Evolutionary conservation across 2,797 vertebrate species (phyloP).

Genomic region (Lateolabrax maculatus): DNA sequence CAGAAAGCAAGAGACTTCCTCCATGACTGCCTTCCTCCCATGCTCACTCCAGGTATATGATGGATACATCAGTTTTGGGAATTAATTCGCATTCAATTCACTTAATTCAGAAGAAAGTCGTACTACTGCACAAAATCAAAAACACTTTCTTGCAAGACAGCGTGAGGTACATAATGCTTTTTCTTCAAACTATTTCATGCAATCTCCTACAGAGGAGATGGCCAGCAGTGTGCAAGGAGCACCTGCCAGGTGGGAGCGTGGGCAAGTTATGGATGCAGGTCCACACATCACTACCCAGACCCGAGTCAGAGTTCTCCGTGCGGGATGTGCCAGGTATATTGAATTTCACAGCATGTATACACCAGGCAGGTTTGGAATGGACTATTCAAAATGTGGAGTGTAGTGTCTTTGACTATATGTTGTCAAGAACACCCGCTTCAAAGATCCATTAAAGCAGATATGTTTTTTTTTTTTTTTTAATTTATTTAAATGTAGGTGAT

Average conservation of each 20-base stretch:
- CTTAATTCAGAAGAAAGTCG: background rate
- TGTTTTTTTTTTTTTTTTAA: too few species aligned
- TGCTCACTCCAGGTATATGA: constrained; percentile 84
- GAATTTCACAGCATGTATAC: background rate
- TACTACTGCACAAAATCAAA: too few species aligned
- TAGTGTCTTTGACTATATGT: background rate
- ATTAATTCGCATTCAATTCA: background rate
- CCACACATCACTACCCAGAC: constrained; percentile 86
- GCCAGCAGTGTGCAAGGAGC: constrained; percentile 90
- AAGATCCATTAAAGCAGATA: background rate
- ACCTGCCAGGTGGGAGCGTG: constrained; percentile 86
- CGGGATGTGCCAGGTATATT: constrained; percentile 86
- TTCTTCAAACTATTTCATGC: background rate
- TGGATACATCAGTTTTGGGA: background rate
- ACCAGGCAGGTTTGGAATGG: background rate
- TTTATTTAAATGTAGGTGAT: background rate
- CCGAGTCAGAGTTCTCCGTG: constrained; percentile 88
- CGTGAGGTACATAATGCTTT: background rate
- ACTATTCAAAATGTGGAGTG: background rate
- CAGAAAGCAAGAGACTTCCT: constrained; percentile 93
- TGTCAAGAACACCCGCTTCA: background rate
- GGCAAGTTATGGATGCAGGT: constrained; percentile 78
- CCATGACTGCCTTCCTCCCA: constrained; percentile 94
- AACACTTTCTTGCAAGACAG: too few species aligned
- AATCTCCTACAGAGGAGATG: constrained; percentile 83